A percentile compares a stretch with the other conserved stretches of the same genome.
These are phyloP conservation scores for Babylonia areolata DNA, from an alignment of 1,140 invertebrate species.

Conservation along the genomic window DNA sequence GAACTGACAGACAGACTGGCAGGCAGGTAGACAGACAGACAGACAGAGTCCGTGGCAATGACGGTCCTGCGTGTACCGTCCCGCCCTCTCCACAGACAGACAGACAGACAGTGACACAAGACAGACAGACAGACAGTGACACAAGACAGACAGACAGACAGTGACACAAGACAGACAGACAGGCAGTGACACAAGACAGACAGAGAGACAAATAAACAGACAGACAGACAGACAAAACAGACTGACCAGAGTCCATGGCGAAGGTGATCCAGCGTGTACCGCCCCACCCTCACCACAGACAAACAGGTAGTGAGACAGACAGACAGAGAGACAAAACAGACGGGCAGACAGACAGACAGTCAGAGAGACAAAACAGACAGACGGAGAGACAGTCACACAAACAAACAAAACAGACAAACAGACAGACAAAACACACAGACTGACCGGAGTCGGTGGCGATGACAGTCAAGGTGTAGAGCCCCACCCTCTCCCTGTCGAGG, in stretches of 20 bases:
- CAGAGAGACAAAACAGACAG: background rate
- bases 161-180: background rate
- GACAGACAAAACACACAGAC: constrained; percentile 15
- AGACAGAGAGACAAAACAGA: background rate
- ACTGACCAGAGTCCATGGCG: background rate
- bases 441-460: constrained; percentile 87
- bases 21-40: background rate
- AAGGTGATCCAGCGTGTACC: too few relatives aligned
- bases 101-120: background rate
- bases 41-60: too few relatives aligned
- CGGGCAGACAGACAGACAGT: background rate
- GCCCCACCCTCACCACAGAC: background rate
- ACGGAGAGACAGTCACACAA: background rate
- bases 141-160: background rate
- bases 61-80: too few relatives aligned
- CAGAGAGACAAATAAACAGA: background rate
- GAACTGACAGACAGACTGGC: background rate
- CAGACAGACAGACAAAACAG: background rate
- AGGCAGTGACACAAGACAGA: background rate
- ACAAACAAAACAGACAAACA: background rate
- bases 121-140: background rate
- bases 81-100: background rate
- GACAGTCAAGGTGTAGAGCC: constrained; percentile 88
- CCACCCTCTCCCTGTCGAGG: constrained; percentile 88
- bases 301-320: background rate